These are phyloP conservation scores for Siniperca chuatsi DNA, from an alignment of 2,113 vertebrate genomes.

Conservation along the genomic window DNA sequence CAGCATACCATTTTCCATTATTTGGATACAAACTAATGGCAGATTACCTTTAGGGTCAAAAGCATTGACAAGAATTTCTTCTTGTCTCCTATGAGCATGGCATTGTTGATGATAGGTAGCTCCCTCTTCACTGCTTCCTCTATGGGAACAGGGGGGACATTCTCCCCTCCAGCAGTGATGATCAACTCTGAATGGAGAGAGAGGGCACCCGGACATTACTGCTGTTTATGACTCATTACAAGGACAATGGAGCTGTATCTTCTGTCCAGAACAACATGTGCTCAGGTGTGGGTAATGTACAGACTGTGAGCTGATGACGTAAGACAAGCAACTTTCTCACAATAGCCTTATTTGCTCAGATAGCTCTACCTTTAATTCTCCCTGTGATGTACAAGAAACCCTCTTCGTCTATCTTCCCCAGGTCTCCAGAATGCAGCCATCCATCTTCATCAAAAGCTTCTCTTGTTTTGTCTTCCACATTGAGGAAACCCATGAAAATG, in stretches of 20 bases:
- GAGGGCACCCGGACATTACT: conserved; percentile 34
- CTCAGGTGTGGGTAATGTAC: neutral
- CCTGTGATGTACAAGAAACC: conserved; percentile 92
- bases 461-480: conserved; percentile 90
- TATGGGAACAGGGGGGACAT: conserved; percentile 87
- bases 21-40: neutral
- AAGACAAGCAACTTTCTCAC: neutral
- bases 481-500: conserved; percentile 93
- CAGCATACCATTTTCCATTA: neutral
- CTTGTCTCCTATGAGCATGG: conserved; percentile 90
- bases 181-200: conserved; percentile 84
- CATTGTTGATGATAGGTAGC: conserved; percentile 88
- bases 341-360: neutral
- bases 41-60: conserved; percentile 89
- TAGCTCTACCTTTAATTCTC: conserved; percentile 88
- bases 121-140: conserved; percentile 90
- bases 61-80: conserved; percentile 92
- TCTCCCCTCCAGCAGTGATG: conserved; percentile 92
- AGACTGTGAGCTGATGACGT: neutral
- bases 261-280: neutral
- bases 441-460: conserved; percentile 89
- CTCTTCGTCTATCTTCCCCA: conserved; percentile 86
- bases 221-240: conserved; percentile 9
- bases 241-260: neutral
- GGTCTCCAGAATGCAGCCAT: conserved; percentile 91